phyloP scores from a whole-genome alignment of 2,113 vertebrate genomes.

The Neodon shergylaensis region DNA sequence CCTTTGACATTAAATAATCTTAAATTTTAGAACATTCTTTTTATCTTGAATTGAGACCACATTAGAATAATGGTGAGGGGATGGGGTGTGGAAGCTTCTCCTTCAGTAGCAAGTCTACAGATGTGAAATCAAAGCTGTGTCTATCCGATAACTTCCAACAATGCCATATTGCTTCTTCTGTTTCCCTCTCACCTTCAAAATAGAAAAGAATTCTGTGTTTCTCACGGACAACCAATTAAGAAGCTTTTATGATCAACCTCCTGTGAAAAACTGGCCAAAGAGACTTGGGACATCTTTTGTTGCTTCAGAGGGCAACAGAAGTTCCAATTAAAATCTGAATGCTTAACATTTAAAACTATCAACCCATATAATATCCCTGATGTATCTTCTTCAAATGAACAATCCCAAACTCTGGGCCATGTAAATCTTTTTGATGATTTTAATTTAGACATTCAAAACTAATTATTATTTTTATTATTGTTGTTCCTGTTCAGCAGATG shows the following conservation, averaged over 20 bases:
- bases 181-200: background rate
- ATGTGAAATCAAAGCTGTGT: conserved; percentile 64
- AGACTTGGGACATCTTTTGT: conserved; percentile 21
- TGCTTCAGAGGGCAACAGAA: background rate
- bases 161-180: background rate
- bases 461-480: background rate
- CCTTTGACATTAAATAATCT: conserved; percentile 72
- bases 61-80: conserved; percentile 63
- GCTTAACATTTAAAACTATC: conserved; percentile 32
- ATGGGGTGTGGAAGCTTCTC: background rate
- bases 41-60: conserved; percentile 74
- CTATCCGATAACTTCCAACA: conserved; percentile 32
- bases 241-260: conserved; percentile 25
- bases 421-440: conserved; percentile 20
- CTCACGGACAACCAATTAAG: conserved; percentile 48
- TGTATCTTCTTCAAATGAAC: background rate
- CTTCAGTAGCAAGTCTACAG: conserved; percentile 49
- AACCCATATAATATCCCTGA: background rate
- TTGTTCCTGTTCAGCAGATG: too few species aligned
- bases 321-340: background rate
- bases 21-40: conserved; percentile 63
- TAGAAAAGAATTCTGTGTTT: conserved; percentile 25
- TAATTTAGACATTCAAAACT: conserved; percentile 42
- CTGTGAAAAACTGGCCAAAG: conserved; percentile 18
- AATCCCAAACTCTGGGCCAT: background rate